phyloP scores from a whole-genome alignment of 1,140 invertebrate species.

The Meloidogyne floridensis region DNA sequence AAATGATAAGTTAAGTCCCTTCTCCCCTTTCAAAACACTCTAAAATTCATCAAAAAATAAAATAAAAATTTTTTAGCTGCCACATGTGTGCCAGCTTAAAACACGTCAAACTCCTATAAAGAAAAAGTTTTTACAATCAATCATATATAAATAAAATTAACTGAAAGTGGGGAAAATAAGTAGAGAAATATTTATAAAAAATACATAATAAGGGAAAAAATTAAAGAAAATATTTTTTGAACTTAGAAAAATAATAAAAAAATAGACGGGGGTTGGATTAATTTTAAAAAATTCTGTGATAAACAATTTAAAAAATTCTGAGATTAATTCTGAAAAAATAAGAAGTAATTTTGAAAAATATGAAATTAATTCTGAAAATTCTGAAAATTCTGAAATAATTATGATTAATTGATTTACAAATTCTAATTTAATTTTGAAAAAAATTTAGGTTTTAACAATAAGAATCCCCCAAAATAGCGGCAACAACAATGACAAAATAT shows the following conservation, averaged over 20 bases:
- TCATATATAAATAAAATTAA: slow-evolving; percentile 6
- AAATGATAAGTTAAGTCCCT: background rate
- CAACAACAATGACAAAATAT: too few relatives aligned
- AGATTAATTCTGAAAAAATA: too few relatives aligned
- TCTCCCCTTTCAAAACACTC: background rate
- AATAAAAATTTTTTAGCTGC: background rate
- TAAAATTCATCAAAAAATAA: background rate
- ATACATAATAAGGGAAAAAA: background rate
- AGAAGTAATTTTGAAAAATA: too few relatives aligned
- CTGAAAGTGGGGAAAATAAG: background rate
- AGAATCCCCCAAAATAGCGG: too few relatives aligned
- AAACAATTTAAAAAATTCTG: too few relatives aligned
- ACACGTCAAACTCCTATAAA: background rate
- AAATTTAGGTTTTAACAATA: too few relatives aligned
- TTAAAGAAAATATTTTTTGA: background rate
- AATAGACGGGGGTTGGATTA: background rate
- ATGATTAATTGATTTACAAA: too few relatives aligned
- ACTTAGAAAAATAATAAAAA: background rate
- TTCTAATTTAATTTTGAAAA: too few relatives aligned
- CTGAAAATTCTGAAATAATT: too few relatives aligned
- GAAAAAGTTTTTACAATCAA: slow-evolving; percentile 1
- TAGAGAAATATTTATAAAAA: background rate
- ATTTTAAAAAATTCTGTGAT: background rate
- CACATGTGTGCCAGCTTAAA: background rate
- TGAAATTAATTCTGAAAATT: too few relatives aligned